phyloP scores from a whole-genome alignment of 1,140 invertebrate genomes.

The Gonioctena quinquepunctata region DNA sequence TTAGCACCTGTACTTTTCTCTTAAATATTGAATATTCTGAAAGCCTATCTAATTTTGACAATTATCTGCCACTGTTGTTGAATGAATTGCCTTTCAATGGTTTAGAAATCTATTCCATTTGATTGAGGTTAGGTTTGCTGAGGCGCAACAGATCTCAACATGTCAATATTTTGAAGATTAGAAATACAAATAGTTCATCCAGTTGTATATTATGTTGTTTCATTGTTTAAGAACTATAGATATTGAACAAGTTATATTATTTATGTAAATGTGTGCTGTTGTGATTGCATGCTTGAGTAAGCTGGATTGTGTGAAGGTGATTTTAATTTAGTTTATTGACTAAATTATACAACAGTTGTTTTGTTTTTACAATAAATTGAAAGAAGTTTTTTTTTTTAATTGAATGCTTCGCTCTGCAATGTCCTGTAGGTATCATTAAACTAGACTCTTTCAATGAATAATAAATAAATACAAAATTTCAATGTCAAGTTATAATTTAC shows the following conservation, averaged over 20 bases:
- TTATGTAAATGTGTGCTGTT: neutral
- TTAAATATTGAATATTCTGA: no score
- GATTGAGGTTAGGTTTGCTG: constrained; percentile 2
- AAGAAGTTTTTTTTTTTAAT: no score
- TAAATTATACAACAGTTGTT: constrained; percentile 17
- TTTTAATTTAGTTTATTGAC: constrained; percentile 10
- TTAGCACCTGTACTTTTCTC: no score
- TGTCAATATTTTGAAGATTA: constrained; percentile 11
- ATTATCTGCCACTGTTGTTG: no score
- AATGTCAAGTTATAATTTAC: no score
- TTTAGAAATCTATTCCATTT: no score
- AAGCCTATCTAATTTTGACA: no score
- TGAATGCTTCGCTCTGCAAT: no score
- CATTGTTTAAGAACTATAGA: neutral
- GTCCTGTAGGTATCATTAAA: no score
- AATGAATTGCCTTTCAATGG: no score
- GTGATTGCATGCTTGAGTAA: neutral
- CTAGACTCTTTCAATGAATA: no score
- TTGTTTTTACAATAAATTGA: constrained; percentile 17
- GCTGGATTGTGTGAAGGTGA: neutral
- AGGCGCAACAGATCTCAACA: neutral
- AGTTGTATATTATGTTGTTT: neutral
- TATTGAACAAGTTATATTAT: neutral
- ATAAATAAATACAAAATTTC: no score
- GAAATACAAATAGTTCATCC: constrained; percentile 4